Conservation (phyloP, 2,888 invertebrate species). For the Harpalus rubripes region DNA sequence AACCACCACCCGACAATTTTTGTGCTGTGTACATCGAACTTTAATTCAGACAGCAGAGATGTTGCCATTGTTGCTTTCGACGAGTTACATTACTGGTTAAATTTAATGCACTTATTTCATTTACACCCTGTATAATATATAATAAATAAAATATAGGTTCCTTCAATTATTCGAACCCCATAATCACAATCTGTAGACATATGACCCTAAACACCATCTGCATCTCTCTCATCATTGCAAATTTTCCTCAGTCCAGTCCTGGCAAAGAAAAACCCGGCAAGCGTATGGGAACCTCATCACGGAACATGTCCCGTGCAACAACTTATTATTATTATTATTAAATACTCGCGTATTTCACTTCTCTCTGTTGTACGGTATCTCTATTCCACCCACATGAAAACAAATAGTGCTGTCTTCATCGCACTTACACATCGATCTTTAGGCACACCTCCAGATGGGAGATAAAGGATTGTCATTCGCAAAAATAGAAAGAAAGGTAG, state of each 20-base stretch:
- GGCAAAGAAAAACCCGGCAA: slow-evolving; percentile 22
- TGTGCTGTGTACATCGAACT: too few relatives aligned
- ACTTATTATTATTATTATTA: slow-evolving; percentile 37
- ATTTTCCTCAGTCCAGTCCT: slow-evolving; percentile 5
- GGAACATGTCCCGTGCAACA: slow-evolving; percentile 23
- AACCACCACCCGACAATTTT: too few relatives aligned
- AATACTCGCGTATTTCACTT: slow-evolving; percentile 53
- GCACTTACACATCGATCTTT: slow-evolving; percentile 1
- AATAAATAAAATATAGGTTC: neutral
- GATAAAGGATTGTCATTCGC: slow-evolving; percentile 26
- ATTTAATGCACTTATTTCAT: too few relatives aligned
- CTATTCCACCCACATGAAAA: slow-evolving; percentile 15
- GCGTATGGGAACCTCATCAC: slow-evolving; percentile 56
- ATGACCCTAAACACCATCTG: neutral
- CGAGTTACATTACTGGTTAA: too few relatives aligned
- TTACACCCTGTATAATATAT: too few relatives aligned
- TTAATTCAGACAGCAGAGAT: too few relatives aligned
- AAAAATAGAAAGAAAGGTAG: neutral
- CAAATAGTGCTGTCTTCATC: neutral
- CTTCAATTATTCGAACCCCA: neutral
- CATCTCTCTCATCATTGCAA: neutral
- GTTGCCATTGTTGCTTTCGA: too few relatives aligned
- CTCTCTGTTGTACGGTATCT: neutral
- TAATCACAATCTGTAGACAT: neutral
- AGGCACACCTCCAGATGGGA: neutral